A percentile compares a stretch with the other conserved stretches of the same genome.
These are phyloP conservation scores for Geothlypis trichas DNA, from an alignment of 2,113 vertebrate genomes.

Conservation along the genomic window DNA sequence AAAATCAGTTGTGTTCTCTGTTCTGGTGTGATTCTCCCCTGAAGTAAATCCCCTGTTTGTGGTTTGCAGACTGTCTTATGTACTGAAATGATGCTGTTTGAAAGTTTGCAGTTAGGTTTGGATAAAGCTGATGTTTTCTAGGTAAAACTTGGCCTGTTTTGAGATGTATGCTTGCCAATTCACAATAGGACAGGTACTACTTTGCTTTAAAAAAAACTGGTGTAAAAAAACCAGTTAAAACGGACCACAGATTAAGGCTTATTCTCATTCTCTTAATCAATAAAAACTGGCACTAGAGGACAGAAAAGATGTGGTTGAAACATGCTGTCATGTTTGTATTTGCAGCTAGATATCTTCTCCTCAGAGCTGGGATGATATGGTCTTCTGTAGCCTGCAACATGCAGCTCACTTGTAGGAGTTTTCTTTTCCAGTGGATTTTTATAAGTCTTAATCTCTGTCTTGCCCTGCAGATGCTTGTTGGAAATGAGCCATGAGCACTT, in stretches of 20 bases:
- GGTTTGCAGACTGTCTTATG: not conserved
- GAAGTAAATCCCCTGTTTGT: not conserved
- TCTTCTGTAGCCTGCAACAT: not conserved
- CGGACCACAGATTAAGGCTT: not conserved
- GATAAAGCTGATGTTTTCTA: not conserved
- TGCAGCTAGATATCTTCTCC: not conserved
- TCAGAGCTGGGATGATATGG: not conserved
- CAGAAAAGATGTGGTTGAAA: not conserved
- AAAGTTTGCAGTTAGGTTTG: not conserved
- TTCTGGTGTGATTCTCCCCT: not conserved
- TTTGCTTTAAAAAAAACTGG: not conserved
- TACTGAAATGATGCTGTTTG: not conserved
- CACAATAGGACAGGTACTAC: not conserved
- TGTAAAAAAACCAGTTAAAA: not conserved
- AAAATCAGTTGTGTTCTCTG: accelerated
- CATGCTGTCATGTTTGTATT: not conserved
- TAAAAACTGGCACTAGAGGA: not conserved
- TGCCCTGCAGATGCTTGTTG: not conserved
- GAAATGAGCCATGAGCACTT: not conserved
- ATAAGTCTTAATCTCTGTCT: not conserved
- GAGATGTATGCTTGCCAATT: not conserved
- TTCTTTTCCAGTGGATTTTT: no score
- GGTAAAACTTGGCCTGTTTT: not conserved
- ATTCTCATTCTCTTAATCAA: not conserved
- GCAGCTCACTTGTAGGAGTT: not conserved